phyloP scores from a whole-genome alignment of 92 coral and sea anemone genomes.

The Siderastrea siderea region DNA sequence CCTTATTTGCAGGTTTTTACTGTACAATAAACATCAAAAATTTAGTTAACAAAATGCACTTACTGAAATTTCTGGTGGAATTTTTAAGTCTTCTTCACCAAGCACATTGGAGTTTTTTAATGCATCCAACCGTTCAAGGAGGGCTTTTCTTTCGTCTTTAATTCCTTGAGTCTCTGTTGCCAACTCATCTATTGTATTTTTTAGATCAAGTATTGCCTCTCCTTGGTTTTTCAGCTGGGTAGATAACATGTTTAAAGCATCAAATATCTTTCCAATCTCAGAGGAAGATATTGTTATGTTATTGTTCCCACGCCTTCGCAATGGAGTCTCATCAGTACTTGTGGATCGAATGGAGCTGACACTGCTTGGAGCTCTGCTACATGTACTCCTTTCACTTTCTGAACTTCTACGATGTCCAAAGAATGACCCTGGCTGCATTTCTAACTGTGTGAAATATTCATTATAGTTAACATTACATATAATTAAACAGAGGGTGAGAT shows the following conservation, averaged over 20 bases:
- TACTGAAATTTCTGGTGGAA: slow-evolving; percentile 23
- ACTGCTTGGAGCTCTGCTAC: not conserved
- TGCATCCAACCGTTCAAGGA: not conserved
- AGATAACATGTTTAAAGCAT: slow-evolving; percentile 10
- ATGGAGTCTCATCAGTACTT: slow-evolving; percentile 12
- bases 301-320: not conserved
- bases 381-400: not conserved
- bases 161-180: not conserved
- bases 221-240: not conserved
- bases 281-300: not conserved
- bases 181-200: not conserved
- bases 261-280: slow-evolving; percentile 16
- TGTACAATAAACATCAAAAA: not conserved
- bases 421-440: slow-evolving; percentile 12
- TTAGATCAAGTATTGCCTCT: not conserved
- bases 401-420: slow-evolving; percentile 21
- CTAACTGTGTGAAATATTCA: not conserved
- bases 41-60: not conserved
- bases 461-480: too few species aligned
- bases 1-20: too few species aligned
- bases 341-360: not conserved
- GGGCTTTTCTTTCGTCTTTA: not conserved
- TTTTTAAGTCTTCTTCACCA: not conserved
- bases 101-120: not conserved
- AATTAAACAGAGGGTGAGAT: too few species aligned